Conservation (phyloP, 2,113 vertebrate species). For the Salvator merianae region DNA sequence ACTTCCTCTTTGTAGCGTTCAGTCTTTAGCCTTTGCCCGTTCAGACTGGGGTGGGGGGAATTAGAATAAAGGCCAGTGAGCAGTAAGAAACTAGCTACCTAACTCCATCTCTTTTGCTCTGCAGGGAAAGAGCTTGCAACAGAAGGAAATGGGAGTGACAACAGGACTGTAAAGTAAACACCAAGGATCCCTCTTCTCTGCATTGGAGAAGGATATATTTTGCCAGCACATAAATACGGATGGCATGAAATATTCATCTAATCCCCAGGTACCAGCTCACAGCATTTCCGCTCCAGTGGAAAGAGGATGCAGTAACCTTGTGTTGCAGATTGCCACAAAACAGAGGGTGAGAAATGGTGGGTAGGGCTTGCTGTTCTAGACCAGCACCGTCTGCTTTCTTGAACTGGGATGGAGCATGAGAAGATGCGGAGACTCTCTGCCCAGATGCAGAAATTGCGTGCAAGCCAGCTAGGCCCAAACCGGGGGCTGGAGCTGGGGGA, state of each 20-base stretch:
- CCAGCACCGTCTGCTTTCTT: background rate
- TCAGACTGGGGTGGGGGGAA: background rate
- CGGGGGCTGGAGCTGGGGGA: background rate
- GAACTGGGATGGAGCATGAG: background rate
- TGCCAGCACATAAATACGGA: conserved; percentile 32
- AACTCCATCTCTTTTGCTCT: background rate
- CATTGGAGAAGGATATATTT: conserved; percentile 13
- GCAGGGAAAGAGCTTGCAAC: background rate
- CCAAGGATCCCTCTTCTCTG: background rate
- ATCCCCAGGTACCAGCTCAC: conserved; percentile 24
- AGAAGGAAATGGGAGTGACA: background rate
- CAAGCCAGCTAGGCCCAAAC: background rate
- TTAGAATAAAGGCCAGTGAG: conserved; percentile 12
- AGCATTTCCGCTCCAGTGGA: conserved; percentile 29
- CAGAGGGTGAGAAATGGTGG: background rate
- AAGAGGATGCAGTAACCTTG: conserved; percentile 29
- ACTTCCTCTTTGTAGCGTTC: background rate
- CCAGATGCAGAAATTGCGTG: background rate
- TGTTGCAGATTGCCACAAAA: background rate
- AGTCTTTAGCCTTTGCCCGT: background rate
- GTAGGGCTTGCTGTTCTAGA: background rate
- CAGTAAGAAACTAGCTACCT: conserved; percentile 12
- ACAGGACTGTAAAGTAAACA: background rate
- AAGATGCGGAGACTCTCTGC: background rate
- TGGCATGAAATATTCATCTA: conserved; percentile 35